Base-by-base conservation (phyloP, 2,888 invertebrate species). In the Stenodera caucasica region DNA sequence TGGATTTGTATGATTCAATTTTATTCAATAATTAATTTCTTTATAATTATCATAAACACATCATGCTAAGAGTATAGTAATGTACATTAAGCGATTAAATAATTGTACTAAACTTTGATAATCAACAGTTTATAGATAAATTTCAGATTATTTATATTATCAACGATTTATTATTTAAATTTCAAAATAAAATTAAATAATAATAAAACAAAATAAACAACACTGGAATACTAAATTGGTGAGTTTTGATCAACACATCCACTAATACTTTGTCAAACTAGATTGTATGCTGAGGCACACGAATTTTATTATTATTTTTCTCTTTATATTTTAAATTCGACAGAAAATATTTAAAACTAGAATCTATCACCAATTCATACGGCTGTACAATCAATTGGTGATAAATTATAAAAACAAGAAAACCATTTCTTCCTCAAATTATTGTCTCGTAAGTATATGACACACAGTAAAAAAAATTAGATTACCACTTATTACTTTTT, bases 281-380 rank as follows among this genome's bases (percentile, higher is more conserved):
- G 58, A 37, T 54, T 59, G 63, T 57, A 57, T 63, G 62, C 62
- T 63, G 62, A 63, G 63, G 63, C 63, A 63, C 63, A 59, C 59
- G 53, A 50, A 53, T 53, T 61, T 62, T 30, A 51, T 53, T 55
- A 23, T 21, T 57, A 54, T 61, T 26, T 57, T 57, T 54, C 53
- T 56, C 53, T 57, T 55, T 56, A 53, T 52, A 49, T 37, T 45
- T 12, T 30, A 23, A 52, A 57, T 61, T 58, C 57, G 53, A 61
- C 52, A 18, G 55, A 37, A 37, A 37, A 18, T 21, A 45, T 45
- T 45, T 21, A 45, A 45, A 40, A 11, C 11, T 8, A 45, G 7
- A 26, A 26, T 5, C 45, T 26, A 49, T 57, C 59, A 59, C 40
- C 59, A 26, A 55, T 57, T 54, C 45, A 54, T 49, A 59, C 59